phyloP scores from a whole-genome alignment of 2,113 vertebrate genomes.

The Prietella phreatophila region DNA sequence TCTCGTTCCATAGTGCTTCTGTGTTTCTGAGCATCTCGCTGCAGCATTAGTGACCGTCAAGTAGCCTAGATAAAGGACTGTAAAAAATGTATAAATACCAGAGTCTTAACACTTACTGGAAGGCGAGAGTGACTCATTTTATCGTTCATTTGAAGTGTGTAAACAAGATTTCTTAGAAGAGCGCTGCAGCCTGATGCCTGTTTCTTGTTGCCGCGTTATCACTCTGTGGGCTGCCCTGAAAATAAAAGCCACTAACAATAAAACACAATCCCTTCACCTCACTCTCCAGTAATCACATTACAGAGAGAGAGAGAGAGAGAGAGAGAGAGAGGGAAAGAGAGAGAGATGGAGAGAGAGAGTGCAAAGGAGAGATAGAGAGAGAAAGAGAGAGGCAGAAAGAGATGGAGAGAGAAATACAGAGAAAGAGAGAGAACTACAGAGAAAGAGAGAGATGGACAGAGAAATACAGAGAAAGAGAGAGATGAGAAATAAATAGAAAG shows the following conservation, averaged over 20 bases:
- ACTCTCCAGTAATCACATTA: constrained; percentile 40
- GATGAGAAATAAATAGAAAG: neutral
- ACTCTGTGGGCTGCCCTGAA: constrained; percentile 15
- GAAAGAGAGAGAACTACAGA: too few species aligned
- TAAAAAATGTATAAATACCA: neutral
- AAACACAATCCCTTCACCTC: constrained; percentile 10
- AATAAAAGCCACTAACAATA: constrained; percentile 30
- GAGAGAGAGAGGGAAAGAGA: neutral
- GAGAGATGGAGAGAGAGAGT: neutral
- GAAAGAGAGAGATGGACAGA: neutral
- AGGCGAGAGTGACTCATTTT: constrained; percentile 5
- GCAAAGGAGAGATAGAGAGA: neutral
- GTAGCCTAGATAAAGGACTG: neutral
- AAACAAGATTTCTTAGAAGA: constrained; percentile 30
- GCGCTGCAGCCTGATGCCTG: neutral
- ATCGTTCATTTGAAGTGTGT: constrained; percentile 29
- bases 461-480: neutral
- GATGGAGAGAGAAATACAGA: too few species aligned
- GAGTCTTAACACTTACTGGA: neutral
- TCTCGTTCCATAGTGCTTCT: neutral
- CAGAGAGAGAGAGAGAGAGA: neutral
- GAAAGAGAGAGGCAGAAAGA: too few species aligned
- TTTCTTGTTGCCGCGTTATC: neutral
- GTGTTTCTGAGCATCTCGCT: neutral
- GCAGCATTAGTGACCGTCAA: neutral